Evolutionary conservation across 2,113 vertebrate species (phyloP).

Genomic region (Catharus bicknelli): DNA sequence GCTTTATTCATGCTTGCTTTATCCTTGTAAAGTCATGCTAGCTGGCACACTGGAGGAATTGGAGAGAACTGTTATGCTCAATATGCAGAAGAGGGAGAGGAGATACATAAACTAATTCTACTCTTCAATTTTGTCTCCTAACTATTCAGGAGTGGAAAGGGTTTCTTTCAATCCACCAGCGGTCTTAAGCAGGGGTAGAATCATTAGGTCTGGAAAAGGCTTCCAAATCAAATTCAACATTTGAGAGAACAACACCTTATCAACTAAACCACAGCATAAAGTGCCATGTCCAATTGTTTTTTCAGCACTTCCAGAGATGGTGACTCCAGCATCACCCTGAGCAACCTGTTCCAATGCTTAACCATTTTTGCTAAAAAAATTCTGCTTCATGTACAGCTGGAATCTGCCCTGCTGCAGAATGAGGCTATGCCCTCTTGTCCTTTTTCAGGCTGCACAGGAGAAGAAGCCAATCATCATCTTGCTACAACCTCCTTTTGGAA

Average conservation of each 20-base stretch:
- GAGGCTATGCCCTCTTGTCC: background rate
- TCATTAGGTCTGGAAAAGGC: background rate
- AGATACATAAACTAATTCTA: background rate
- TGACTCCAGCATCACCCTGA: background rate
- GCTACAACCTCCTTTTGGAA: background rate
- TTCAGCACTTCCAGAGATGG: background rate
- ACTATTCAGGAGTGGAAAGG: background rate
- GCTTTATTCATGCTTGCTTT: background rate
- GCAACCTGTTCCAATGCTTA: background rate
- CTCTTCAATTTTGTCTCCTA: background rate
- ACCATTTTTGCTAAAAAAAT: background rate
- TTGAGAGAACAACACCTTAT: background rate
- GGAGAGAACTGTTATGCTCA: background rate
- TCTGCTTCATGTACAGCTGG: background rate
- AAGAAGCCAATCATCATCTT: accelerated
- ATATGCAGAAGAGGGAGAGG: background rate
- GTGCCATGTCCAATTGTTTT: background rate
- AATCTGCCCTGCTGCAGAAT: background rate
- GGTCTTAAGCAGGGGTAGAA: background rate
- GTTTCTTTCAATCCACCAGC: background rate
- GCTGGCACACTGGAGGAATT: background rate
- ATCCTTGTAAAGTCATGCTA: background rate
- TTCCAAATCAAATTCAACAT: background rate
- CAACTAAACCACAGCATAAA: background rate
- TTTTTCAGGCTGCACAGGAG: background rate